Conservation (phyloP, 2,797 vertebrate species). For the Pseudochirops cupreus region DNA sequence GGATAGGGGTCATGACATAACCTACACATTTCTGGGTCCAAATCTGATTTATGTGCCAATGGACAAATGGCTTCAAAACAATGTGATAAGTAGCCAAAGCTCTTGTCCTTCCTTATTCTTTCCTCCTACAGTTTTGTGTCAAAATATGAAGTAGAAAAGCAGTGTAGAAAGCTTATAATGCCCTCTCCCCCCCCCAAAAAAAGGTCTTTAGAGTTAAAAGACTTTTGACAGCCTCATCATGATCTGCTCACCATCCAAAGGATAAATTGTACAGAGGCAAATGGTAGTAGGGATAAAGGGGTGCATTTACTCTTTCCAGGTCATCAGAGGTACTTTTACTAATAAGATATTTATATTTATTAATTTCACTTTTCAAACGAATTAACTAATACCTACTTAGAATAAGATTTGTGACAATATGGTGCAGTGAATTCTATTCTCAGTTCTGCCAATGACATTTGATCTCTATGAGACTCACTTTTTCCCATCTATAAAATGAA, state of each 20-base stretch:
- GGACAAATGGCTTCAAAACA: no score
- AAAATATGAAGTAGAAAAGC: background rate
- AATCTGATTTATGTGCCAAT: no score
- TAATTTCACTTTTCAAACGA: background rate
- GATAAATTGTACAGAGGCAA: background rate
- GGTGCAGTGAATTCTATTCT: background rate
- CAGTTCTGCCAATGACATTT: background rate
- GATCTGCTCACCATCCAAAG: background rate
- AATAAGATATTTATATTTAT: background rate
- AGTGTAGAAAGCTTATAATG: background rate
- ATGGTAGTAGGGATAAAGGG: background rate
- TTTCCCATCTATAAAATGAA: no score
- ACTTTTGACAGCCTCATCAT: background rate
- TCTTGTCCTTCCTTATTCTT: background rate
- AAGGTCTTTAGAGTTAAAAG: background rate
- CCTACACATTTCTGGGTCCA: no score
- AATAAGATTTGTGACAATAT: background rate
- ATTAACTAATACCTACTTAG: background rate
- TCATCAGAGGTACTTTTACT: background rate
- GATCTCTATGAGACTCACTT: background rate
- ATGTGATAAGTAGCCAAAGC: background rate
- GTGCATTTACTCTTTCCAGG: background rate
- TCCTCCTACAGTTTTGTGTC: background rate
- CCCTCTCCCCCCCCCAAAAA: background rate
- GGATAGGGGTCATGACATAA: no score